Percentiles rank a stretch among this genome's conserved stretches.
phyloP scores from a whole-genome alignment of 2,888 invertebrate species.

The Ryuthela nishihirai region DNA sequence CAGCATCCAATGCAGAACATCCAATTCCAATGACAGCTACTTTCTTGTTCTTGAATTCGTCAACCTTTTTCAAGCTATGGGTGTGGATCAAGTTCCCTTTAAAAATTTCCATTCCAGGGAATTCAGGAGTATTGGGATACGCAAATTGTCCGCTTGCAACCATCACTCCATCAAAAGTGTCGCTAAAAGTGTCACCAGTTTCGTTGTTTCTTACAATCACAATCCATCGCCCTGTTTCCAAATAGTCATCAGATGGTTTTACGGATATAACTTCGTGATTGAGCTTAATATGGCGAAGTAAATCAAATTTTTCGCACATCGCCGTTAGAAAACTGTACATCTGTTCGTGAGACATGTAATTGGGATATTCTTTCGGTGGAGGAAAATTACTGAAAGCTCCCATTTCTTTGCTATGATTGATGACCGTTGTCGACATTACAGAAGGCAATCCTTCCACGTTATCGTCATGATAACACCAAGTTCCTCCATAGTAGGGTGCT shows the following conservation, averaged over 20 bases:
- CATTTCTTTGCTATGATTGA: constrained; percentile 51
- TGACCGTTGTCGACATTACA: constrained; percentile 48
- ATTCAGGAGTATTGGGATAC: constrained; percentile 49
- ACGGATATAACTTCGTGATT: constrained; percentile 15
- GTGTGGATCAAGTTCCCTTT: constrained; percentile 41
- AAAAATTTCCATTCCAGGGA: constrained; percentile 50
- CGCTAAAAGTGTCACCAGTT: not conserved
- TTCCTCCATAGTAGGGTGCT: constrained; percentile 46
- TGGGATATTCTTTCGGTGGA: constrained; percentile 49
- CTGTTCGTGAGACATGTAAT: constrained; percentile 52
- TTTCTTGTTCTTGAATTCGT: constrained; percentile 44
- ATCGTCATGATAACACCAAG: constrained; percentile 45
- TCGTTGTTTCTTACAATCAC: constrained; percentile 12
- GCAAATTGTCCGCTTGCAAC: constrained; percentile 54
- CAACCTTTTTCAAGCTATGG: constrained; percentile 33
- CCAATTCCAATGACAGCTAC: constrained; percentile 54
- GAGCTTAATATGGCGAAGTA: constrained; percentile 36
- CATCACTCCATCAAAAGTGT: constrained; percentile 51
- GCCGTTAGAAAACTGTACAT: constrained; percentile 47
- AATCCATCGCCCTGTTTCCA: constrained; percentile 36
- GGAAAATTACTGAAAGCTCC: constrained; percentile 53
- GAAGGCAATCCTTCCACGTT: constrained; percentile 42
- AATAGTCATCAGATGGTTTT: constrained; percentile 11
- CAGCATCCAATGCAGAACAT: constrained; percentile 49
- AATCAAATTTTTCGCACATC: constrained; percentile 24